These are phyloP conservation scores for Eulimnadia texana DNA, from an alignment of 1,140 invertebrate genomes.

Conservation along the genomic window DNA sequence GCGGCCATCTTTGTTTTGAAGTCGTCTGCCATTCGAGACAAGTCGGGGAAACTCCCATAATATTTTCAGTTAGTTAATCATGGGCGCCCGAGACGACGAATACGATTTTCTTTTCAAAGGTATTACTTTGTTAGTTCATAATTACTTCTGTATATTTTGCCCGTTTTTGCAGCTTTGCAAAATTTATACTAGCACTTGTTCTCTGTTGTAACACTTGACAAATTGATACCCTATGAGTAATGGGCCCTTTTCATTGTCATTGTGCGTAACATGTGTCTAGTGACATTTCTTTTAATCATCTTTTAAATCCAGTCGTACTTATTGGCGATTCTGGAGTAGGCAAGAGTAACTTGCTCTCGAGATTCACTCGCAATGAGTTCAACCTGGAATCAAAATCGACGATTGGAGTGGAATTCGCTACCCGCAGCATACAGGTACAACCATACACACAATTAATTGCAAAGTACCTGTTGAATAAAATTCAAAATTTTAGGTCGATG, in stretches of 20 bases:
- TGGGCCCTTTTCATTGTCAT: too few relatives aligned
- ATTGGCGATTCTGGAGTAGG: slow-evolving; percentile 99
- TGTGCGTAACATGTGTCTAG: too few relatives aligned
- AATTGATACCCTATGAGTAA: too few relatives aligned
- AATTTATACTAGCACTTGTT: too few relatives aligned
- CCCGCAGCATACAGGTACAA: slow-evolving; percentile 86
- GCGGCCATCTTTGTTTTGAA: not conserved
- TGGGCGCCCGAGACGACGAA: slow-evolving; percentile 96
- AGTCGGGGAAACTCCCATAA: not conserved
- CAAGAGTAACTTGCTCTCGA: slow-evolving; percentile 95
- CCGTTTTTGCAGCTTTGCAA: too few relatives aligned
- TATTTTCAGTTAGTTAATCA: slow-evolving; percentile 32
- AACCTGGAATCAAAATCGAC: slow-evolving; percentile 99
- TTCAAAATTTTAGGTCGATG: slow-evolving; percentile 54
- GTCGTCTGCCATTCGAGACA: not conserved
- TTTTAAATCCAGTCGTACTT: slow-evolving; percentile 77
- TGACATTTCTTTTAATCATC: too few relatives aligned
- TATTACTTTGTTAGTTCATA: slow-evolving; percentile 33
- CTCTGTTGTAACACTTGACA: too few relatives aligned
- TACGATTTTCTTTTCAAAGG: slow-evolving; percentile 99
- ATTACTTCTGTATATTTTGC: not conserved
- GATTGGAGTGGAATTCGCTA: slow-evolving; percentile 99
- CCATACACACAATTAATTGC: slow-evolving; percentile 25
- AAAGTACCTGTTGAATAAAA: not conserved
- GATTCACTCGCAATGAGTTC: slow-evolving; percentile 99